Evolutionary conservation across 2,113 vertebrate species (phyloP).

Genomic region (Galbula dea): DNA sequence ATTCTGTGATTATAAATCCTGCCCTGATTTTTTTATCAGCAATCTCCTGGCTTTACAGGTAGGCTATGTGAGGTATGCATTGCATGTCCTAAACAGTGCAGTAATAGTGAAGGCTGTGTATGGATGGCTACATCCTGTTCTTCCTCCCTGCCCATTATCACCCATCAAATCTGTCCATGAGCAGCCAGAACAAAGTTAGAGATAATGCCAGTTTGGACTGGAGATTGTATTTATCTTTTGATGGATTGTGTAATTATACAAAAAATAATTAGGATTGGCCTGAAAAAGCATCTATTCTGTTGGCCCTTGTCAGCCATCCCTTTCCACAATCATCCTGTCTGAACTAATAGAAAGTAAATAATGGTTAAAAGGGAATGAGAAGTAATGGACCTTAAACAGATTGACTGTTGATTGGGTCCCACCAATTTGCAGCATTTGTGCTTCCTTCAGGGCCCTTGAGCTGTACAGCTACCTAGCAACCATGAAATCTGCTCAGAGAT

Average conservation of each 20-base stretch:
- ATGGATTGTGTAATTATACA: slow-evolving; percentile 39
- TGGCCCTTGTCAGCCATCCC: slow-evolving; percentile 2
- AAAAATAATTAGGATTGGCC: slow-evolving; percentile 50
- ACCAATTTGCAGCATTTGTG: slow-evolving; percentile 68
- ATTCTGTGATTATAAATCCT: not conserved
- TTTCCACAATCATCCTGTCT: slow-evolving; percentile 41
- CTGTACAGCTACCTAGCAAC: slow-evolving; percentile 84
- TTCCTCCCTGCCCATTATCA: too few species aligned
- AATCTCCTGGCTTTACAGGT: not conserved
- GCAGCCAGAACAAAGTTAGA: not conserved
- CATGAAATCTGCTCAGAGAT: slow-evolving; percentile 72
- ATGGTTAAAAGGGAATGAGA: slow-evolving; percentile 58
- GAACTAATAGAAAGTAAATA: slow-evolving; percentile 54
- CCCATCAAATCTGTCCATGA: not conserved
- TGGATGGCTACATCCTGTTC: not conserved
- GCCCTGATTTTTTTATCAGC: not conserved
- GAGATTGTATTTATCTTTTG: slow-evolving; percentile 37
- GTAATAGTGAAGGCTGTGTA: not conserved
- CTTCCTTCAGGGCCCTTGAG: slow-evolving; percentile 61
- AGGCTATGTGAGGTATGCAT: not conserved
- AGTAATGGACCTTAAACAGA: slow-evolving; percentile 55
- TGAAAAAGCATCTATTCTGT: slow-evolving; percentile 25
- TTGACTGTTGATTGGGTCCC: slow-evolving; percentile 67
- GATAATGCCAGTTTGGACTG: slow-evolving; percentile 25
- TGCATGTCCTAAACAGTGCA: not conserved